Conservation (phyloP, 2,113 vertebrate genomes). For the Neolamprologus sp. region DNA sequence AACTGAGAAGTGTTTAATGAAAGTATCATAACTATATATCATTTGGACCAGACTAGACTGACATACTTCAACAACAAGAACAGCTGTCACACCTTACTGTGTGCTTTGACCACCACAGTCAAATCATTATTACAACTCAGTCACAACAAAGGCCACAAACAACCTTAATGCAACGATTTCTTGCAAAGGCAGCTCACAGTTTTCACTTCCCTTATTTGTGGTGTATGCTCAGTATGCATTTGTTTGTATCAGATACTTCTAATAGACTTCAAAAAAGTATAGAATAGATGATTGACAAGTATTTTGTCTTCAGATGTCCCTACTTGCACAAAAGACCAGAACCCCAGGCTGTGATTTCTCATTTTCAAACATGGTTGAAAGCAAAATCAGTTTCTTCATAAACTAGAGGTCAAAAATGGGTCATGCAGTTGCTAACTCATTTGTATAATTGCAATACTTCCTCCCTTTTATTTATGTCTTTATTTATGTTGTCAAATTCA, state of each 20-base stretch:
- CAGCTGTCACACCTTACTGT: not conserved
- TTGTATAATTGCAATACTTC: not conserved
- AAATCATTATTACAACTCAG: not conserved
- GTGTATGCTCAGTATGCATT: not conserved
- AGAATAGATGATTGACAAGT: not conserved
- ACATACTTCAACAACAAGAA: not conserved
- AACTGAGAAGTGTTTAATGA: slow-evolving; percentile 44
- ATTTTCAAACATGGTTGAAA: not conserved
- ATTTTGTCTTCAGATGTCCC: not conserved
- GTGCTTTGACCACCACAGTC: not conserved
- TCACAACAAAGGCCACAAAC: not conserved
- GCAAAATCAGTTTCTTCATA: not conserved
- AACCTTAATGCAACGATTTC: not conserved
- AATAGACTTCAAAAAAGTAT: not conserved
- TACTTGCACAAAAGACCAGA: not conserved
- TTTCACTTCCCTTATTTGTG: not conserved
- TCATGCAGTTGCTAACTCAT: not conserved
- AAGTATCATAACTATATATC: slow-evolving; percentile 33
- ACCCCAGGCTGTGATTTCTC: not conserved
- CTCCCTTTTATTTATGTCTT: not conserved
- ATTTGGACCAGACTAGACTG: slow-evolving; percentile 28
- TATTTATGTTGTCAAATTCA: not conserved
- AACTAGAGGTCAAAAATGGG: not conserved
- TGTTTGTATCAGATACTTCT: not conserved
- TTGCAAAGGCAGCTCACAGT: not conserved